phyloP scores from a whole-genome alignment of 2,888 invertebrate genomes.

The Schrankia costaestrigalis region DNA sequence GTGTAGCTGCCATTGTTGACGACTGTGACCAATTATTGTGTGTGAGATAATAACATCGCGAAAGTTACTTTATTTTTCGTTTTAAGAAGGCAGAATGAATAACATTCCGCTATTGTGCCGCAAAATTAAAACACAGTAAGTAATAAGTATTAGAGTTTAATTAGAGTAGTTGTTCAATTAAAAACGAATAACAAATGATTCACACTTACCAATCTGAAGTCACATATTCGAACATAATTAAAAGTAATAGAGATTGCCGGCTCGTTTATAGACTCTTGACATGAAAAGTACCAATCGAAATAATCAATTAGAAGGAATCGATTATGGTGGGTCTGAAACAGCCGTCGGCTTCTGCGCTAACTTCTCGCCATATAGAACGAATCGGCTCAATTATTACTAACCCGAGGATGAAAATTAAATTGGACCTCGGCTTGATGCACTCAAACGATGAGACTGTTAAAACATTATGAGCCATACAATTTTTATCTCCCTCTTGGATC shows the following conservation, averaged over 20 bases:
- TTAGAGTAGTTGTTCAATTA: no score
- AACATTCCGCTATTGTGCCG: no score
- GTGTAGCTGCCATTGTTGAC: slow-evolving; percentile 54
- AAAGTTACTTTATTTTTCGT: slow-evolving; percentile 49
- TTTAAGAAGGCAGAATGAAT: slow-evolving; percentile 14
- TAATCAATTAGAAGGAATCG: slow-evolving; percentile 66
- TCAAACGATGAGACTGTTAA: slow-evolving; percentile 64
- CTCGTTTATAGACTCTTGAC: slow-evolving; percentile 29
- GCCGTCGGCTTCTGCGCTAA: slow-evolving; percentile 50
- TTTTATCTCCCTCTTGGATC: slow-evolving; percentile 73
- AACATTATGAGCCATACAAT: slow-evolving; percentile 76
- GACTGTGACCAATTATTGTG: slow-evolving; percentile 67
- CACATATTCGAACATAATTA: slow-evolving; percentile 9
- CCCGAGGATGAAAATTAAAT: slow-evolving; percentile 72
- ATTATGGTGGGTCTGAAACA: slow-evolving; percentile 51
- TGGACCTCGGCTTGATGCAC: slow-evolving; percentile 38
- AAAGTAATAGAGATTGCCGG: slow-evolving; percentile 25
- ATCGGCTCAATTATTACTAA: slow-evolving; percentile 72
- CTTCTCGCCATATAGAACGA: slow-evolving; percentile 65
- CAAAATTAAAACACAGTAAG: no score
- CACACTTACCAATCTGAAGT: slow-evolving; percentile 4
- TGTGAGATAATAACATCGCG: slow-evolving; percentile 65
- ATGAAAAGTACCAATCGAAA: slow-evolving; percentile 38
- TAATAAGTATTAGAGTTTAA: no score
- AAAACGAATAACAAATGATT: slow-evolving; percentile 11